Base-by-base conservation (phyloP, 2,797 vertebrate species). In the Tokudaia tokunoshimensis region DNA sequence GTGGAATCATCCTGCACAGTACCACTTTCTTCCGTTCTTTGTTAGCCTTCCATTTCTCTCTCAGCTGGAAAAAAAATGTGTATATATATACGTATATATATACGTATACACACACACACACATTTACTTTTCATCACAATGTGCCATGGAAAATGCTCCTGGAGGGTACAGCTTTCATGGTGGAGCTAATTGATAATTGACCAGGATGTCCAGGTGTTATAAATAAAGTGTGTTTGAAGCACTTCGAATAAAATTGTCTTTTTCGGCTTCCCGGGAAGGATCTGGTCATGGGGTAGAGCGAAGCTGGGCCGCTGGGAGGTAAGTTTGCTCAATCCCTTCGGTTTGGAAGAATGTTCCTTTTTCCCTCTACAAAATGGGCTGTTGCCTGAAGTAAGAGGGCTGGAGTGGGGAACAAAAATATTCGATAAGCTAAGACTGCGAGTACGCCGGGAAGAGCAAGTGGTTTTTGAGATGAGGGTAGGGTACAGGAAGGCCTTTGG, bases 41-140 rank as follows among this genome's bases (percentile, higher is more conserved):
- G 41, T 94, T 92, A 92, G 67, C 50, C 17, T 22, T 94, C 80
- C 78, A 0, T 96, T 98, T 97, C 95, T 31, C 84, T 96, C 34
- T 88, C 83, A 63, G 29, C 92, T 78, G 88, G n/a, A 84, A 63
- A 94, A 59, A 90, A 61, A 91, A 94, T 15, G 14, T n/a, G 34
- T 67, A 34, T 67, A 94, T 80, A n/a, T 85, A 37, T 59, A 61
- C 24, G 26, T 26, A 61, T 65, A 29, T 31, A 65, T 31, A 94
- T 63, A 63, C 29, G 92, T 79, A 34, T 85, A 37, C 20, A 22
- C 22, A 24, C 24, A 26, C 26, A 61, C 29, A 65, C 34, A 67
- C 15, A 94, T 78, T 34, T 84, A n/a, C 0, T 10, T 95, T 96
- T 92, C 57, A 65, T 95, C 84, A 47, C 29, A 57, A 65, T 47